These are phyloP conservation scores for Mastomys coucha DNA, from an alignment of 2,113 vertebrate genomes.

Conservation along the genomic window DNA sequence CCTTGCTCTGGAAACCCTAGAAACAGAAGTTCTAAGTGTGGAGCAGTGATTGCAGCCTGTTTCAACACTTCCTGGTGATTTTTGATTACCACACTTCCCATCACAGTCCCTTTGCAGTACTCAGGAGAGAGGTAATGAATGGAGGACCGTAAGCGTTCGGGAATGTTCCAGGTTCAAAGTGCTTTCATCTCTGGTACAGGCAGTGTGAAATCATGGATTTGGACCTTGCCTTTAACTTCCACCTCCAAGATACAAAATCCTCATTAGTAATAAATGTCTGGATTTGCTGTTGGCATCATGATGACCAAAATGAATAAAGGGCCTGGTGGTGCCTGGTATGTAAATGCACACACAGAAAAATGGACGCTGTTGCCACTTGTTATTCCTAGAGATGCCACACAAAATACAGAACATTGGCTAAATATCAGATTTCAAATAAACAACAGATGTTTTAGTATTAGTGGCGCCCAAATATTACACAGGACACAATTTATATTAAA, in stretches of 20 bases:
- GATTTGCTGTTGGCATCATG: not conserved
- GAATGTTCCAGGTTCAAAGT: not conserved
- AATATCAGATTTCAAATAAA: constrained; percentile 37
- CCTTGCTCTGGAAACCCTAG: not conserved
- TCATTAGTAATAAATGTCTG: not conserved
- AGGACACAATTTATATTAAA: not conserved
- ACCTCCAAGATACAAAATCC: constrained; percentile 12
- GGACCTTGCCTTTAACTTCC: constrained; percentile 5
- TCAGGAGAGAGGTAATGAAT: not conserved
- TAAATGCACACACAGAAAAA: constrained; percentile 4
- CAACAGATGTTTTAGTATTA: not conserved
- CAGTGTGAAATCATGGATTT: not conserved
- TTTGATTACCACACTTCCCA: not conserved
- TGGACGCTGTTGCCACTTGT: not conserved
- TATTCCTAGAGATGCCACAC: constrained; percentile 6
- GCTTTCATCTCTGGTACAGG: not conserved
- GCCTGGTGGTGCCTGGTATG: not conserved
- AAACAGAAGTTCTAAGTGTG: constrained; percentile 29
- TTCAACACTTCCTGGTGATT: not conserved
- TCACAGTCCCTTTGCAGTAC: not conserved
- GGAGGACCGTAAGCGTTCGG: not conserved
- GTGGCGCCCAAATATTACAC: not conserved
- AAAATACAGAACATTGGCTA: not conserved
- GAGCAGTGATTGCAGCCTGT: not conserved
- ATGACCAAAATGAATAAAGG: not conserved